Conservation (phyloP, 1,140 invertebrate genomes). For the Drosophila hydei region DNA sequence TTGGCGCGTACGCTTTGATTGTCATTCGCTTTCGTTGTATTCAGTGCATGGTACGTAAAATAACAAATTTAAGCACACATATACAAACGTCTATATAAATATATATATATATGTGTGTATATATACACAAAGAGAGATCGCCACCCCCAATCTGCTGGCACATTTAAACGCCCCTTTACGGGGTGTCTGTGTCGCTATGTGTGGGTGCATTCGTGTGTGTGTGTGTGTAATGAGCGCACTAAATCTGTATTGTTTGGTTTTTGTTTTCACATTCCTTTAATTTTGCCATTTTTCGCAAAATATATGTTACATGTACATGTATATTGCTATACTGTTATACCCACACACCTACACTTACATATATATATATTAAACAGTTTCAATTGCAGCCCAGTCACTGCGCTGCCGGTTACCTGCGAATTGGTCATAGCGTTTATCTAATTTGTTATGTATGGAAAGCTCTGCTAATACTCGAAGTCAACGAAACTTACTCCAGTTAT, state of each 20-base stretch:
- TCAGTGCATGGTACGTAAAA: slow-evolving; percentile 50
- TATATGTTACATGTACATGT: slow-evolving; percentile 1
- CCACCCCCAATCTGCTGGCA: slow-evolving; percentile 33
- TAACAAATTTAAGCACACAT: slow-evolving; percentile 35
- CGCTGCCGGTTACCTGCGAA: slow-evolving; percentile 15
- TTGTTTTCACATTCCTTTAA: slow-evolving; percentile 38
- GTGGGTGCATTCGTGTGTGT: slow-evolving; percentile 5
- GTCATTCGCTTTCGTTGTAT: slow-evolving; percentile 44
- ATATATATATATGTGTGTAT: background rate
- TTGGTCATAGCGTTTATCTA: slow-evolving; percentile 39
- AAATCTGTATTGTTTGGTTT: slow-evolving; percentile 45
- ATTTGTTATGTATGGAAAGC: slow-evolving; percentile 9
- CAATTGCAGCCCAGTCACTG: slow-evolving; percentile 19
- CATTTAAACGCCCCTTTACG: slow-evolving; percentile 42
- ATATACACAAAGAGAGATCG: slow-evolving; percentile 27
- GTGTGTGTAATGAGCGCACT: slow-evolving; percentile 40
- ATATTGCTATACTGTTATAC: slow-evolving; percentile 8
- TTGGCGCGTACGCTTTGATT: slow-evolving; percentile 46
- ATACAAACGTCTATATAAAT: background rate
- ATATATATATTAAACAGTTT: slow-evolving; percentile 9
- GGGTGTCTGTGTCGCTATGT: slow-evolving; percentile 6
- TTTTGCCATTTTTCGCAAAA: slow-evolving; percentile 40
- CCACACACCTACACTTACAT: slow-evolving; percentile 5
- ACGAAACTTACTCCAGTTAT: slow-evolving; percentile 7
- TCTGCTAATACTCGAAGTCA: slow-evolving; percentile 25